Base-by-base conservation (phyloP, 2,888 invertebrate genomes). In the Gerosis bhagava region DNA sequence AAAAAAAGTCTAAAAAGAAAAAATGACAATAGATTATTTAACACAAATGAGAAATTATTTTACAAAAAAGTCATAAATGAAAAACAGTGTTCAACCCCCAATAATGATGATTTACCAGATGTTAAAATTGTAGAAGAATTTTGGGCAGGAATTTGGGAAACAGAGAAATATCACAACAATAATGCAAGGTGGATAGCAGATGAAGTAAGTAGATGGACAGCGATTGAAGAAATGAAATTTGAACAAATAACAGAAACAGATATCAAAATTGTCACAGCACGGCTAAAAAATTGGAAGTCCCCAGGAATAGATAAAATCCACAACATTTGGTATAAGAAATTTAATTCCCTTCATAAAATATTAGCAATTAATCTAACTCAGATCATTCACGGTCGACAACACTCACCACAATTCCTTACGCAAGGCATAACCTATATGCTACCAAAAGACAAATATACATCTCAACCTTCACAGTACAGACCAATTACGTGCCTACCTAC, bases 401-500 rank as follows among this genome's bases (percentile, higher is more conserved):
- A 15, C 10, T 7, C 16, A 16, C 29, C 29, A 16, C 3, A 29
- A 5, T 29, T 29, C 11, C 3, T 53, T 6, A 21, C 54, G 3
- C 51, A 28, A 21, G 54, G 51, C 4, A 47, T 53, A 24, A 58
- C 56, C 8, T 51, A 51, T 25, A 56, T 54, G 54, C 7, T 56
- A 10, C 49, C 53, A 8, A 51, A 54, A 45, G 28, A 21, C 6
- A 40, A 26, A 3, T 5, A 45, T n/a, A 15, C 29, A 8, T 7
- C 16, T 29, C 7, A 29, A 2, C 29, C 29, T 3, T 29, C 29
- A 29, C 29, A 29, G 8, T 29, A 29, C 8, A 15, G 29, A 29
- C 29, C 29, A 8, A 29, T 58, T 10, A 60, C 60, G 1, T 60
- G 60, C 40, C 16, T 58, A n/a, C 57, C 53, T 8, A 29, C 29